These are phyloP conservation scores for Euura lappo DNA, from an alignment of 1,140 invertebrate genomes.

Conservation along the genomic window DNA sequence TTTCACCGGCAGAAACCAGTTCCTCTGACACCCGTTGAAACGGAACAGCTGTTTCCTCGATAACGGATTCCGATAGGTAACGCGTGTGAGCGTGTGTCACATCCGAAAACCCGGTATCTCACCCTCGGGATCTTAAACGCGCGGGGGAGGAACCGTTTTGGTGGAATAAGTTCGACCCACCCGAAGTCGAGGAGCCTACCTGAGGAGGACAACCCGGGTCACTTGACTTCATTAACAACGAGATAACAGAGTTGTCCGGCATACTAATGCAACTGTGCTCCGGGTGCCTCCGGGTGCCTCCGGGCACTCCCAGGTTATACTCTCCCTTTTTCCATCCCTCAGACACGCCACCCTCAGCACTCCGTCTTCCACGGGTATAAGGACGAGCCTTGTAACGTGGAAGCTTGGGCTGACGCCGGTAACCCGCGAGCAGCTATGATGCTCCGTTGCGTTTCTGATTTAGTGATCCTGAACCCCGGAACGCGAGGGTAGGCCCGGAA, in stretches of 20 bases:
- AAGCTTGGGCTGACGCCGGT: neutral
- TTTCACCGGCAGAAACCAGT: too few species aligned
- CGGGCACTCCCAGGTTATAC: too few species aligned
- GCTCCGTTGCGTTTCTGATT: constrained; percentile 51
- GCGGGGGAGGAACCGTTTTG: neutral
- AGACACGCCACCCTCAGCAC: constrained; percentile 8
- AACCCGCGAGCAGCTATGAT: constrained; percentile 22
- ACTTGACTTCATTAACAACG: constrained; percentile 38
- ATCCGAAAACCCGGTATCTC: neutral
- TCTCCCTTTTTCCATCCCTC: constrained; percentile 14
- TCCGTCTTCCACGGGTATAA: neutral
- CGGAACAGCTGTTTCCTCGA: constrained; percentile 1
- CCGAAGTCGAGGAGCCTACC: neutral
- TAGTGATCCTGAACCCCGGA: constrained; percentile 27
- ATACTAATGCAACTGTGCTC: constrained; percentile 39
- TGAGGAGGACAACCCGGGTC: constrained; percentile 25
- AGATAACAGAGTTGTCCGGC: constrained; percentile 52
- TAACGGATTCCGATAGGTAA: neutral
- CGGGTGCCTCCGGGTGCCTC: neutral
- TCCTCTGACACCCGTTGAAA: neutral
- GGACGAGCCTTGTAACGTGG: neutral
- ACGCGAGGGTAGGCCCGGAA: neutral
- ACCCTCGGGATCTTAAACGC: neutral
- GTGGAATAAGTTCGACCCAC: neutral
- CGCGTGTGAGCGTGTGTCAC: neutral